Evolutionary conservation across 2,113 vertebrate genomes (phyloP), one percentile per base, ranked within the genome.

Genomic region (Sinocyclocheilus rhinocerous): DNA sequence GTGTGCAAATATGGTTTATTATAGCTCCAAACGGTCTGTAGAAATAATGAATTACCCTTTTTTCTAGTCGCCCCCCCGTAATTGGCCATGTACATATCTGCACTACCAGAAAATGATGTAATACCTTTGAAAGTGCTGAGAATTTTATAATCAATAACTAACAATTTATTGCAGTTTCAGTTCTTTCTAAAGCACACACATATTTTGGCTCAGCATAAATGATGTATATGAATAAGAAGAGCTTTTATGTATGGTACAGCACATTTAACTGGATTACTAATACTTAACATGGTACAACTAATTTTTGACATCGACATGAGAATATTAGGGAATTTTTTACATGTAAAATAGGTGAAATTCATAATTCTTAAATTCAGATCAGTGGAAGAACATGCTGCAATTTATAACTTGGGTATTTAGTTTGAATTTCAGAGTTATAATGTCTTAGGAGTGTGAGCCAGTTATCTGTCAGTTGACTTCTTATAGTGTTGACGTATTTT

Each of bases 51-150:
- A n/a, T n/a, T n/a, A n/a, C n/a, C n/a, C n/a, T n/a, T n/a, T n/a
- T n/a, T n/a, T n/a, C n/a, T n/a, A n/a, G n/a, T n/a, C n/a, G n/a
- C n/a, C n/a, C n/a, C n/a, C n/a, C n/a, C n/a, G n/a, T n/a, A n/a
- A n/a, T 69, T 84, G n/a, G 24, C 80, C 33, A 26, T 78, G 80
- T 81, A 70, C 33, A 29, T 78, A 83, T 61, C 39, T 57, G 63
- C 67, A 75, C 15, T 20, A 76, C 36, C 63, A 57, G 70, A n/a
- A 91, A 72, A 87, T 42, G 72, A 52, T 78, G 85, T 85, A 84
- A 80, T 90, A 90, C 89, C 91, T 93, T 92, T 92, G 80, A 92
- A 88, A 90, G 81, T 76, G 76, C 57, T 80, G 84, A 59, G 87
- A 86, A 77, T 86, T 76, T 20, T 87, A 7, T 81, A 89, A 89